phyloP scores from a whole-genome alignment of 1,140 invertebrate genomes.

The Drosophila albomicans region DNA sequence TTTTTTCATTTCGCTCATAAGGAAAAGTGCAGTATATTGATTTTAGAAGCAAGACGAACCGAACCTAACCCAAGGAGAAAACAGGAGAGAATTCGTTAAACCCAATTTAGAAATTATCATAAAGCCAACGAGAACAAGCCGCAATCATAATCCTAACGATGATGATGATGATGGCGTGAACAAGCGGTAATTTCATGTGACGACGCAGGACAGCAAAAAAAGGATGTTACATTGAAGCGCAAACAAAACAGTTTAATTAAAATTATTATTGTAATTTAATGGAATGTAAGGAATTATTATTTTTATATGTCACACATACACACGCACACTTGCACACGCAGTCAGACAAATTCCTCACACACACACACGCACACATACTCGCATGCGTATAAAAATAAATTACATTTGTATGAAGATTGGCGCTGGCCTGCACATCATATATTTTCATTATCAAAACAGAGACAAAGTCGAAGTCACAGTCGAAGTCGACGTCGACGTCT shows the following conservation, averaged over 20 bases:
- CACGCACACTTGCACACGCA: constrained; percentile 34
- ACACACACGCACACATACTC: constrained; percentile 33
- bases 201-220: constrained; percentile 1
- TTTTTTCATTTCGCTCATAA: neutral
- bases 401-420: constrained; percentile 81
- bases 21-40: constrained; percentile 47
- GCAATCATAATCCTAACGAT: constrained; percentile 47
- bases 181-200: constrained; percentile 34
- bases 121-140: constrained; percentile 44
- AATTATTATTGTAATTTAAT: constrained; percentile 84
- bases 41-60: constrained; percentile 29
- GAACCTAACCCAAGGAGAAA: constrained; percentile 40
- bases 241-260: constrained; percentile 82
- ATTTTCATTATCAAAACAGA: constrained; percentile 84
- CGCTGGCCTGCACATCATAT: constrained; percentile 80
- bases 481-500: neutral
- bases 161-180: constrained; percentile 25
- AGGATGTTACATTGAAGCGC: constrained; percentile 50
- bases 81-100: neutral
- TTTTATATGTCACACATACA: constrained; percentile 58
- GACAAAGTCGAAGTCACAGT: constrained; percentile 54
- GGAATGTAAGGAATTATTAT: constrained; percentile 81
- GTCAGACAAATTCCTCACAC: constrained; percentile 29
- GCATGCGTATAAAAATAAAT: constrained; percentile 75
- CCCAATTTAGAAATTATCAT: constrained; percentile 56